Evolutionary conservation across 2,888 invertebrate genomes (phyloP).

Genomic region (Mamestra brassicae): DNA sequence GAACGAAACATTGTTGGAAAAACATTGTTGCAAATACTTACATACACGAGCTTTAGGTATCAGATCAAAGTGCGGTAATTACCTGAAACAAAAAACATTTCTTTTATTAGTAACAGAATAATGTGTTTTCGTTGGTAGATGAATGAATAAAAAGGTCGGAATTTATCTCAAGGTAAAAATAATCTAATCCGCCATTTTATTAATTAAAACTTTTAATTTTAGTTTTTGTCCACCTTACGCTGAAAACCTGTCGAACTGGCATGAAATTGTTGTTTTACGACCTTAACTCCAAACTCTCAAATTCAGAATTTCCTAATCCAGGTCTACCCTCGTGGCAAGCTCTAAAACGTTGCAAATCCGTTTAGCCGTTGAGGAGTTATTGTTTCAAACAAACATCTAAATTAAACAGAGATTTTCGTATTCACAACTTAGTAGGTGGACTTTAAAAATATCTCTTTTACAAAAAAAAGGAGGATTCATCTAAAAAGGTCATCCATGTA

Average conservation of each 20-base stretch:
- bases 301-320: background rate
- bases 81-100: slow-evolving; percentile 41
- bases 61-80: slow-evolving; percentile 21
- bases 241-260: no score
- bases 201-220: no score
- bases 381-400: background rate
- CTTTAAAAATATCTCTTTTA: background rate
- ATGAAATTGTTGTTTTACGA: background rate
- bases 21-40: slow-evolving; percentile 23
- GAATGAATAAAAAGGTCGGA: background rate
- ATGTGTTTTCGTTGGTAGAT: background rate
- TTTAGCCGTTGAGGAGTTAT: background rate
- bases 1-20: background rate
- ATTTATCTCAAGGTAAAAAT: background rate
- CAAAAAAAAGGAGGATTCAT: background rate
- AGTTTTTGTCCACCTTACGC: no score
- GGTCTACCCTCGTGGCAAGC: background rate
- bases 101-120: slow-evolving; percentile 17
- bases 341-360: background rate
- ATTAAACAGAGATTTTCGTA: background rate
- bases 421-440: background rate
- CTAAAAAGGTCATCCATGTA: slow-evolving; percentile 22
- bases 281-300: background rate
- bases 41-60: slow-evolving; percentile 4
- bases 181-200: no score